Evolutionary conservation across 2,113 vertebrate species (phyloP).

Genomic region (Prietella phreatophila): DNA sequence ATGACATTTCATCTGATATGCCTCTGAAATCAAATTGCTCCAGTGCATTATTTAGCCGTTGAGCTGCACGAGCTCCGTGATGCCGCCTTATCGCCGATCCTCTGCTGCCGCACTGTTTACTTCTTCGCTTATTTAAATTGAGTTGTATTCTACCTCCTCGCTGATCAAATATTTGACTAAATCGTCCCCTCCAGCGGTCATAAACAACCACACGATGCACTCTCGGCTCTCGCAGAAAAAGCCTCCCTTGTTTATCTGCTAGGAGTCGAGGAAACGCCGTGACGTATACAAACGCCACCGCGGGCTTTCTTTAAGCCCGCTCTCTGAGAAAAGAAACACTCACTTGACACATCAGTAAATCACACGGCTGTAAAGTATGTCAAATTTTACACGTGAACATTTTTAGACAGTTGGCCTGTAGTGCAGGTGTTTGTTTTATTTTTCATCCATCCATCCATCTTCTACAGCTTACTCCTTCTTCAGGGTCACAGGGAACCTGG

Average conservation of each 20-base stretch:
- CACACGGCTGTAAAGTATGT: background rate
- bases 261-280: background rate
- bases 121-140: constrained; percentile 51
- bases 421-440: background rate
- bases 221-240: background rate
- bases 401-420: background rate
- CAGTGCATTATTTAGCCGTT: constrained; percentile 41
- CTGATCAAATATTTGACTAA: constrained; percentile 41
- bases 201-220: constrained; percentile 24
- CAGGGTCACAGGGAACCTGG: no score
- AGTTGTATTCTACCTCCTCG: constrained; percentile 39
- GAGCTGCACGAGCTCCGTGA: background rate
- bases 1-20: constrained; percentile 53
- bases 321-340: background rate
- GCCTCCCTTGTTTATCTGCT: constrained; percentile 8
- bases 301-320: background rate
- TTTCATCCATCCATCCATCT: no score
- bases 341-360: background rate
- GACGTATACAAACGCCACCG: background rate
- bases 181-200: constrained; percentile 24
- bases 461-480: no score
- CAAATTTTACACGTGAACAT: background rate
- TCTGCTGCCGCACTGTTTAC: constrained; percentile 33
- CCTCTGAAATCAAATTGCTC: constrained; percentile 48
- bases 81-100: constrained; percentile 26